A percentile compares a stretch with the other conserved stretches of the same genome.
Evolutionary conservation across 2,888 invertebrate species (phyloP).

Genomic region (Drosophila emarginata): DNA sequence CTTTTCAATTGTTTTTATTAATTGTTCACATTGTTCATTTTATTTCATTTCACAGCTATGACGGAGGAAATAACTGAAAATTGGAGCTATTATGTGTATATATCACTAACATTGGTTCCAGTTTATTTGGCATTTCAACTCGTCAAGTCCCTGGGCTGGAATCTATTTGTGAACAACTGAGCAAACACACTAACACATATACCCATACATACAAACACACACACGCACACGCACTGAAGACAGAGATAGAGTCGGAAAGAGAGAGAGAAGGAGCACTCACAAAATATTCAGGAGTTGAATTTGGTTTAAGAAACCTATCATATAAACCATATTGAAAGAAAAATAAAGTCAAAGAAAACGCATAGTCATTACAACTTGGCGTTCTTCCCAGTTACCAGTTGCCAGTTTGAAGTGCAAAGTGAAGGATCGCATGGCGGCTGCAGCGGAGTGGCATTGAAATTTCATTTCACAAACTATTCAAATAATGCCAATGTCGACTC

Average conservation of each 20-base stretch:
- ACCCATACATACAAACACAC: neutral
- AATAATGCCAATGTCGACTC: neutral
- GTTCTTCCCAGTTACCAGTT: neutral
- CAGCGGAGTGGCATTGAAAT: neutral
- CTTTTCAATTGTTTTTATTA: neutral
- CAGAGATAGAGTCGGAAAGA: neutral
- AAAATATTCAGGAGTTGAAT: constrained; percentile 6
- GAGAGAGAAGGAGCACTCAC: neutral
- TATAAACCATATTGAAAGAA: too few relatives aligned
- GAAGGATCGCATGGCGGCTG: neutral
- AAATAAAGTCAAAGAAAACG: neutral
- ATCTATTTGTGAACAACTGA: constrained; percentile 82
- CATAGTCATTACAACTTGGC: too few relatives aligned
- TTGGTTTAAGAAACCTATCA: neutral
- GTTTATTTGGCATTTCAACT: constrained; percentile 82
- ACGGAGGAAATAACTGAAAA: constrained; percentile 82
- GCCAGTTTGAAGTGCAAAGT: neutral
- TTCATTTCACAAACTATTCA: too few relatives aligned
- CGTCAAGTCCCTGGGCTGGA: constrained; percentile 82
- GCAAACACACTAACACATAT: constrained; percentile 52
- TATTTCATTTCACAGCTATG: constrained; percentile 72
- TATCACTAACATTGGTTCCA: constrained; percentile 81
- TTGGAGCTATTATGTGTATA: constrained; percentile 81
- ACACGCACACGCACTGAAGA: neutral
- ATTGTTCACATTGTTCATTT: constrained; percentile 8